Evolutionary conservation across 2,888 invertebrate genomes (phyloP).

Genomic region (Leptinotarsa juncta): DNA sequence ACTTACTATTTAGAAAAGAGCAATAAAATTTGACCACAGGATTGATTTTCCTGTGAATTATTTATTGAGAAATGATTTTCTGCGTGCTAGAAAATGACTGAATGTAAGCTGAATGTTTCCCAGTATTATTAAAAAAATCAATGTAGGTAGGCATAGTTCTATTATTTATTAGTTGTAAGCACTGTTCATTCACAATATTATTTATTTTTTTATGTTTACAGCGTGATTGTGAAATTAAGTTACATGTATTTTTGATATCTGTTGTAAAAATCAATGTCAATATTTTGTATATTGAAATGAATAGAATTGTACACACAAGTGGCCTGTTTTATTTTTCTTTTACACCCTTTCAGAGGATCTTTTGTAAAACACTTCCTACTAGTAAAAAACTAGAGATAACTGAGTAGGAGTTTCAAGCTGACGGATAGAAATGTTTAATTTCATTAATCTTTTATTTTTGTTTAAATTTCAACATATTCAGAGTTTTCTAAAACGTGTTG

Average conservation of each 20-base stretch:
- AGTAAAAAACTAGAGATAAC: no score
- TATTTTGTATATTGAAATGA: constrained; percentile 43
- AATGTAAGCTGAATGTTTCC: constrained; percentile 10
- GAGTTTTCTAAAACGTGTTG: no score
- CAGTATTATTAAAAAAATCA: constrained; percentile 12
- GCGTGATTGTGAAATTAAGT: constrained; percentile 27
- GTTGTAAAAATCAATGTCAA: constrained; percentile 43
- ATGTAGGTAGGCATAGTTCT: not conserved
- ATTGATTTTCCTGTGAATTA: not conserved
- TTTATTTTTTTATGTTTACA: constrained; percentile 8
- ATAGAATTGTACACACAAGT: constrained; percentile 17
- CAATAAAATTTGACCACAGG: not conserved
- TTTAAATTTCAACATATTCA: no score
- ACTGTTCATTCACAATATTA: constrained; percentile 5
- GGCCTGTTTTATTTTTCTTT: not conserved
- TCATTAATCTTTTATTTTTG: no score
- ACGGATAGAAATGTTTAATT: no score
- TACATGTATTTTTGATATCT: constrained; percentile 29
- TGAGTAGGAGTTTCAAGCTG: no score
- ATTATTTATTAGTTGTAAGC: constrained; percentile 3
- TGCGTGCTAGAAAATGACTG: not conserved
- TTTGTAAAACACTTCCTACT: no score
- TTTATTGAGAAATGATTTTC: constrained; percentile 1
- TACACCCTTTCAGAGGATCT: not conserved
- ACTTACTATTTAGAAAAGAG: not conserved